A percentile compares a stretch with the other conserved stretches of the same genome.
These are phyloP conservation scores for Eucera pruinosa DNA, from an alignment of 2,888 invertebrate genomes.

Conservation along the genomic window DNA sequence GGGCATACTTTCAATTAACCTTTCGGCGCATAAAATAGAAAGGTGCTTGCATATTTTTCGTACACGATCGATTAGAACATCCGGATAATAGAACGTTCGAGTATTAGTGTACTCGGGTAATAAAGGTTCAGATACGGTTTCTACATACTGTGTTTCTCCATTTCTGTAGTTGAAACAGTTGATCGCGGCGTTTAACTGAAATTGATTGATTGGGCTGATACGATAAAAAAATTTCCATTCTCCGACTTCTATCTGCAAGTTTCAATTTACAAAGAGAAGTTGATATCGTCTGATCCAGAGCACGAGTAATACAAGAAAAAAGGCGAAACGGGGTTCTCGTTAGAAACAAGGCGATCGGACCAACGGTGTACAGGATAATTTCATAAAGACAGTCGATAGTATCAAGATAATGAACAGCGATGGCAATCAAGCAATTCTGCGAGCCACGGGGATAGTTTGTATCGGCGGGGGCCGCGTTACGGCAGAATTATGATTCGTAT, in stretches of 20 bases:
- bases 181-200: slow-evolving; percentile 72
- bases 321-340: not conserved
- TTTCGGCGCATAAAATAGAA: too few relatives aligned
- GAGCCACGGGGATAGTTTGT: slow-evolving; percentile 22
- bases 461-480: slow-evolving; percentile 15
- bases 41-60: too few relatives aligned
- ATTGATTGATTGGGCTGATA: too few relatives aligned
- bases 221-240: slow-evolving; percentile 75
- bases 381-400: slow-evolving; percentile 45
- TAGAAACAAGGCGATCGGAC: slow-evolving; percentile 17
- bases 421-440: slow-evolving; percentile 49
- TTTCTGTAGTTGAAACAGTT: too few relatives aligned
- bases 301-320: not conserved
- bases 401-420: slow-evolving; percentile 44
- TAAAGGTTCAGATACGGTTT: too few relatives aligned
- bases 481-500: slow-evolving; percentile 55
- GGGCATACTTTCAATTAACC: too few relatives aligned
- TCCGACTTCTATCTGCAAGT: slow-evolving; percentile 66
- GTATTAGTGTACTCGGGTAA: too few relatives aligned
- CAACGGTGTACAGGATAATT: slow-evolving; percentile 42
- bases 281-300: slow-evolving; percentile 49
- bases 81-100: too few relatives aligned
- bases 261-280: slow-evolving; percentile 70
- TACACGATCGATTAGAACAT: too few relatives aligned
- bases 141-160: too few relatives aligned